These are phyloP conservation scores for Propithecus perrieri DNA, from an alignment of 2,797 vertebrate genomes.

Conservation along the genomic window DNA sequence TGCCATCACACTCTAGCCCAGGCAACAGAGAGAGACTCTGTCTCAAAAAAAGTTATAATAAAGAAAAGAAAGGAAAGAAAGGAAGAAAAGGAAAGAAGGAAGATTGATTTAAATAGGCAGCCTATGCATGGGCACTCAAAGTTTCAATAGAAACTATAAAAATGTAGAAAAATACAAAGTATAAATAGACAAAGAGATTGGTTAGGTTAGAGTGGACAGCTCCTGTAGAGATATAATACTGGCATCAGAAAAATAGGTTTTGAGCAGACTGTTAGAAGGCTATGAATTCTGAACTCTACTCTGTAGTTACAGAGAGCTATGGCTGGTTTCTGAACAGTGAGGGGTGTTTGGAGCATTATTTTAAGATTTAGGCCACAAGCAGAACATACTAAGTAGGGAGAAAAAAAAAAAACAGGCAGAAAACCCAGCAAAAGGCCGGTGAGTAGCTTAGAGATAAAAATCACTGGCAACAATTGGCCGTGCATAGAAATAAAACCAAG, in stretches of 20 bases:
- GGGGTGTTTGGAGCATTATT: not conserved
- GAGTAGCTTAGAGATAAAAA: not conserved
- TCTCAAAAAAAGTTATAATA: too few species aligned
- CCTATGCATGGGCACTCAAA: not conserved
- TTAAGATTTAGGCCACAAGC: conserved; percentile 22
- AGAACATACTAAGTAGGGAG: not conserved
- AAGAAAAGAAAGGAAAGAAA: too few species aligned
- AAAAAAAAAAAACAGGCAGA: not conserved
- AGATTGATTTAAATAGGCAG: not conserved
- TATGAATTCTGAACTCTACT: not conserved
- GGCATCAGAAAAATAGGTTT: not conserved
- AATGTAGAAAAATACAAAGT: not conserved
- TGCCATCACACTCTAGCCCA: too few species aligned
- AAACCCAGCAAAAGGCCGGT: conserved; percentile 19
- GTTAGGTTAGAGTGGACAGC: not conserved
- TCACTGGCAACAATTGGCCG: not conserved
- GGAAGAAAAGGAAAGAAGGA: too few species aligned
- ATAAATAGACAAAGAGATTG: conserved; percentile 6
- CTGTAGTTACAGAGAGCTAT: not conserved
- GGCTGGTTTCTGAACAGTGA: not conserved
- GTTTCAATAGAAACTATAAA: not conserved
- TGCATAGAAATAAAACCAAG: not conserved
- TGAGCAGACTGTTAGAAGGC: not conserved
- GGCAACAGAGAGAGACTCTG: too few species aligned
- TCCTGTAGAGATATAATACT: not conserved